These are phyloP conservation scores for Deilephila elpenor DNA, from an alignment of 2,888 invertebrate genomes.

Conservation along the genomic window DNA sequence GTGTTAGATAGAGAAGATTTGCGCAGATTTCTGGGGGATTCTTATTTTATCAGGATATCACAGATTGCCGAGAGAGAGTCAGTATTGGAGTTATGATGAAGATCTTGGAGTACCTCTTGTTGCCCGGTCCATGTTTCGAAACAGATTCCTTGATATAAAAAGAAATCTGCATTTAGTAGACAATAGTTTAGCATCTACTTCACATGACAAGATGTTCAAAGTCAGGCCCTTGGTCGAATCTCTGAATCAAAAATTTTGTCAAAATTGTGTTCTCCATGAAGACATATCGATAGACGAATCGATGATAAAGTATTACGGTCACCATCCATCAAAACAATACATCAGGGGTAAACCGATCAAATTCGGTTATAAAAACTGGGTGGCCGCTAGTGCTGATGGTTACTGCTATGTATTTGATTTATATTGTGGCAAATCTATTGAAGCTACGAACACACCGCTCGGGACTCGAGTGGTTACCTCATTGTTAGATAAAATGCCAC, in stretches of 20 bases:
- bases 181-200: conserved; percentile 9
- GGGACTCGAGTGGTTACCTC: neutral
- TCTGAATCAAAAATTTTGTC: conserved; percentile 24
- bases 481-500: neutral
- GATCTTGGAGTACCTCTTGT: conserved; percentile 17
- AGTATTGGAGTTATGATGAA: conserved; percentile 20
- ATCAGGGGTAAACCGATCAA: conserved; percentile 2
- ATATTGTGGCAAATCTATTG: conserved; percentile 2
- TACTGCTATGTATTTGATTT: neutral
- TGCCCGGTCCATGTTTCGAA: conserved; percentile 14
- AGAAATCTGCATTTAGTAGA: conserved; percentile 28
- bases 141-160: conserved; percentile 28
- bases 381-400: no score
- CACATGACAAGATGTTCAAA: conserved; percentile 28
- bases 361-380: neutral
- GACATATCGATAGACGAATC: conserved; percentile 30
- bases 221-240: conserved; percentile 21
- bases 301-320: conserved; percentile 25
- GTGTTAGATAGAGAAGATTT: neutral
- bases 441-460: neutral
- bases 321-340: conserved; percentile 9
- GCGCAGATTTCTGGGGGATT: conserved; percentile 12
- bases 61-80: neutral
- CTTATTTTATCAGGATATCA: conserved; percentile 16
- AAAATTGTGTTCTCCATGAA: conserved; percentile 30